These are phyloP conservation scores for Apamea anceps DNA, from an alignment of 2,888 invertebrate genomes.

Conservation along the genomic window DNA sequence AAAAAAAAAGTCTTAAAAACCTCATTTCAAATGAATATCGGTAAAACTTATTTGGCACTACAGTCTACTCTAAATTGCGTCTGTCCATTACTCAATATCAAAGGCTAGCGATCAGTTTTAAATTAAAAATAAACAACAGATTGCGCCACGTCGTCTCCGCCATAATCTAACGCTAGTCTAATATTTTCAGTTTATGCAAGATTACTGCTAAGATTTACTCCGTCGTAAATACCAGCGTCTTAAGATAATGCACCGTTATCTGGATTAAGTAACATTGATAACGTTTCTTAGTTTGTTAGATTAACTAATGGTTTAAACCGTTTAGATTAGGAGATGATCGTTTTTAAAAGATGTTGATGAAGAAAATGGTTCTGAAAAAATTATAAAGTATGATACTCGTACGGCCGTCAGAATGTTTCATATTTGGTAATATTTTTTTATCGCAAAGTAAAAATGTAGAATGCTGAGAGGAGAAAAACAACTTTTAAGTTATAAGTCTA, in stretches of 20 bases:
- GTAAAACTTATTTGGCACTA: constrained; percentile 15
- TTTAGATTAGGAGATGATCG: neutral
- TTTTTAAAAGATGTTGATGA: neutral
- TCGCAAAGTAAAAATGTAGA: constrained; percentile 1
- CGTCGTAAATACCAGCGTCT: constrained; percentile 59
- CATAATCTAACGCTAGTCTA: constrained; percentile 43
- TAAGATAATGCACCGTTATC: constrained; percentile 63
- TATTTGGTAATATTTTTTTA: neutral
- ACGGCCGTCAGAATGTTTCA: neutral
- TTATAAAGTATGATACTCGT: too few species aligned
- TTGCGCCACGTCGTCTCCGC: constrained; percentile 46
- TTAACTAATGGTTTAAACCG: constrained; percentile 39
- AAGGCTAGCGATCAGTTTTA: constrained; percentile 41
- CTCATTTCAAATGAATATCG: constrained; percentile 11
- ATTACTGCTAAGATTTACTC: constrained; percentile 59
- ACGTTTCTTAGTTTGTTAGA: constrained; percentile 38
- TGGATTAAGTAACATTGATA: constrained; percentile 44
- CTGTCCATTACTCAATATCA: constrained; percentile 45
- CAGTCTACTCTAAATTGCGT: constrained; percentile 34
- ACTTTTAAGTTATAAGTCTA: neutral
- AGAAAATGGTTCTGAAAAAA: neutral
- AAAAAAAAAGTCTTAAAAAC: neutral
- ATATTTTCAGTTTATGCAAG: constrained; percentile 66
- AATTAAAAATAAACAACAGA: constrained; percentile 55
- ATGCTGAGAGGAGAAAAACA: neutral